Conservation (phyloP, 1,140 invertebrate genomes). For the Lordiphosa clarofinis region DNA sequence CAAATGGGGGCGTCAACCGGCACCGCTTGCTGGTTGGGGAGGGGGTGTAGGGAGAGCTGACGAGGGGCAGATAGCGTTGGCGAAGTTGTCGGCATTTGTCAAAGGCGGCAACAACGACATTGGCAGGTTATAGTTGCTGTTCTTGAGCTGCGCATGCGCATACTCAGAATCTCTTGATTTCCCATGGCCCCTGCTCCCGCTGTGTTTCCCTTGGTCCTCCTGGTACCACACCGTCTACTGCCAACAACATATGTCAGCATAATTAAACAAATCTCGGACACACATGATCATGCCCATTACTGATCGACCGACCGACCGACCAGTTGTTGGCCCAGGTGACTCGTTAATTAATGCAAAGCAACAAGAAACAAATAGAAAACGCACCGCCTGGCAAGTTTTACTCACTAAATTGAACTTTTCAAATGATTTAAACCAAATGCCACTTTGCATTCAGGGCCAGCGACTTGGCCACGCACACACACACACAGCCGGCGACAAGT, state of each 20-base stretch:
- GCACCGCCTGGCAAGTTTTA: slow-evolving; percentile 44
- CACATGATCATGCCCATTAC: slow-evolving; percentile 54
- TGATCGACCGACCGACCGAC: slow-evolving; percentile 28
- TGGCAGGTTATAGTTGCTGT: slow-evolving; percentile 47
- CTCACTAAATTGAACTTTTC: slow-evolving; percentile 59
- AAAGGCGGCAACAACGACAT: slow-evolving; percentile 42
- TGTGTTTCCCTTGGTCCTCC: slow-evolving; percentile 10
- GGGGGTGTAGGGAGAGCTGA: neutral
- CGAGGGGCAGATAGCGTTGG: neutral
- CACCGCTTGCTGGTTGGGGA: slow-evolving; percentile 1
- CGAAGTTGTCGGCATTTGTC: slow-evolving; percentile 46
- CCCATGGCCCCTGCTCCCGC: slow-evolving; percentile 18
- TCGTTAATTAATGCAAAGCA: slow-evolving; percentile 68
- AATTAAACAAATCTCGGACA: slow-evolving; percentile 69
- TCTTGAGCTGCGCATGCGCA: slow-evolving; percentile 61
- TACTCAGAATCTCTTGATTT: slow-evolving; percentile 17
- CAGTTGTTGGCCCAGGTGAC: slow-evolving; percentile 5
- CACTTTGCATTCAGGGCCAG: slow-evolving; percentile 58
- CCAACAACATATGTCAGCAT: slow-evolving; percentile 50
- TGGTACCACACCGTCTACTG: neutral
- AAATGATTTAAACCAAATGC: slow-evolving; percentile 59
- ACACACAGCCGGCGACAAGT: slow-evolving; percentile 42
- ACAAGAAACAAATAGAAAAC: slow-evolving; percentile 17
- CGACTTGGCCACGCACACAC: slow-evolving; percentile 50
- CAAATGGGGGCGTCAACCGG: slow-evolving; percentile 10